phyloP scores from a whole-genome alignment of 2,113 vertebrate species.

The Heterochromis multidens region DNA sequence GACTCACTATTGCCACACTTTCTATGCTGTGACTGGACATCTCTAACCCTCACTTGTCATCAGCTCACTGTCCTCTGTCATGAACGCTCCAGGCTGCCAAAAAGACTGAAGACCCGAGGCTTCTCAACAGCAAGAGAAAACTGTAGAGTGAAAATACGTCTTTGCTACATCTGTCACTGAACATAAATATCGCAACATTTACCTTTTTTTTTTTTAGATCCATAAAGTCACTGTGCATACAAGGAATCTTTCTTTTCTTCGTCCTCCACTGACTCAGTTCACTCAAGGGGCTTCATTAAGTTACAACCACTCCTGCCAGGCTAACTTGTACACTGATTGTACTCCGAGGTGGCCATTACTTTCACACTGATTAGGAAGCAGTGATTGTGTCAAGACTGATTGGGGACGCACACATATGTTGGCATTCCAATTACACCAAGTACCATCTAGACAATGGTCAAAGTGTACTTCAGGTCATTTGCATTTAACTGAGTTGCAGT shows the following conservation, averaged over 20 bases:
- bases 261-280: conserved; percentile 2
- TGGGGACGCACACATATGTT: conserved; percentile 28
- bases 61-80: conserved; percentile 8
- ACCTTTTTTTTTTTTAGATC: background rate
- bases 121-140: background rate
- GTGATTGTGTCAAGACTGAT: conserved; percentile 58
- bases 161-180: background rate
- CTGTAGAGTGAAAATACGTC: background rate
- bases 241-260: background rate
- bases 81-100: background rate
- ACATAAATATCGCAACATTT: background rate
- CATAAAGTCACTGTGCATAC: background rate
- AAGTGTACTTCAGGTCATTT: conserved; percentile 29
- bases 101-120: background rate
- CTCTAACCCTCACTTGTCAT: conserved; percentile 34
- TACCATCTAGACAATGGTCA: conserved; percentile 26
- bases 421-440: conserved; percentile 52
- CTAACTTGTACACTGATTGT: conserved; percentile 59
- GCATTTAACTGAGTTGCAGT: conserved; percentile 32
- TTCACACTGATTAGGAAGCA: conserved; percentile 61
- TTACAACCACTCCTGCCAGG: conserved; percentile 39
- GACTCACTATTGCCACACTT: conserved; percentile 24
- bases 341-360: conserved; percentile 59
- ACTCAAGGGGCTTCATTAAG: conserved; percentile 51
- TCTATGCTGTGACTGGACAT: conserved; percentile 31